A percentile compares a stretch with the other conserved stretches of the same genome.
Conservation (phyloP, 2,113 vertebrate species). For the Syrmaticus mikado region DNA sequence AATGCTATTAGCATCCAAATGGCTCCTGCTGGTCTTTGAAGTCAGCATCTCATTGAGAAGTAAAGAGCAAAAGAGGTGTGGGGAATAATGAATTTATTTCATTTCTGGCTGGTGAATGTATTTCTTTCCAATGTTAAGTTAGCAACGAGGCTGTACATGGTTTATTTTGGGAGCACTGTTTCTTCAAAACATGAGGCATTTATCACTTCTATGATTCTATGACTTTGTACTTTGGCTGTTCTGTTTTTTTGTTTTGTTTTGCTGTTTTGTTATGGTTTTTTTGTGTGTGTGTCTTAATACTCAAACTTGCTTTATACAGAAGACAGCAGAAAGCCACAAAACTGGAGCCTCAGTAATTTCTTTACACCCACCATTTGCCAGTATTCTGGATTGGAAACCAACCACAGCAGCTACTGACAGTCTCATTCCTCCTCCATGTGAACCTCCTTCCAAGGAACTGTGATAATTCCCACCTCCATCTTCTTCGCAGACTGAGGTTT, state of each 20-base stretch:
- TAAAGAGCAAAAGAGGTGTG: not conserved
- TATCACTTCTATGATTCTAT: not conserved
- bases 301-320: not conserved
- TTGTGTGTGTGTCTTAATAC: not conserved
- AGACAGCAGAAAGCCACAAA: not conserved
- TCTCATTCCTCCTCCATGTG: accelerated
- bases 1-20: not conserved
- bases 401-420: not conserved
- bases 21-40: not conserved
- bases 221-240: not conserved
- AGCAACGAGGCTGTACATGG: accelerated
- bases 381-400: not conserved
- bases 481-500: not conserved
- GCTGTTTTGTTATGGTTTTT: not conserved
- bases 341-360: not conserved
- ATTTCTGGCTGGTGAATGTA: not conserved
- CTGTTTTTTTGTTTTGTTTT: not conserved
- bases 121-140: not conserved
- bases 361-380: not conserved
- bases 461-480: not conserved
- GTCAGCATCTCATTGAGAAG: not conserved
- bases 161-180: not conserved
- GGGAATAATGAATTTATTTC: not conserved
- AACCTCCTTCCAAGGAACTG: not conserved
- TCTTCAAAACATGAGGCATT: not conserved